phyloP scores from a whole-genome alignment of 1,140 invertebrate species.

The Zaprionus lachaisei region DNA sequence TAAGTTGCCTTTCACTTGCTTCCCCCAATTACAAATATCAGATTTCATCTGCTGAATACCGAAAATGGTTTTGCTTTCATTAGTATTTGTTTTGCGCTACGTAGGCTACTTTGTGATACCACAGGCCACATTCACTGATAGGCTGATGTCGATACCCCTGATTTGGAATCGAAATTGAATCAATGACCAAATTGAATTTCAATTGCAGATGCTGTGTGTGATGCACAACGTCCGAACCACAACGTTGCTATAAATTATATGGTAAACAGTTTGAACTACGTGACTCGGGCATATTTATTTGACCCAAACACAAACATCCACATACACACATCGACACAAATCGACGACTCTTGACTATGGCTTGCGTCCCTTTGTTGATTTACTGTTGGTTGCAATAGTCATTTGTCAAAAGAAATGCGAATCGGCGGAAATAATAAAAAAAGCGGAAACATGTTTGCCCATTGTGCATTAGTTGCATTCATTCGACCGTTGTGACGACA shows the following conservation, averaged over 20 bases:
- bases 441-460: conserved; percentile 43
- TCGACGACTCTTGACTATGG: neutral
- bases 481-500: neutral
- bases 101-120: neutral
- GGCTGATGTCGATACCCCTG: neutral
- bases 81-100: conserved; percentile 1
- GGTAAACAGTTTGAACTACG: conserved; percentile 42
- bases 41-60: neutral
- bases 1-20: too few relatives aligned
- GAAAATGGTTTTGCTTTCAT: neutral
- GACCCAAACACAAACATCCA: conserved; percentile 13
- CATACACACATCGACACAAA: conserved; percentile 8
- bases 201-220: conserved; percentile 7
- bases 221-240: neutral
- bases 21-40: neutral
- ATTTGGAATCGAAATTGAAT: conserved; percentile 11
- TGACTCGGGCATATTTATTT: conserved; percentile 35
- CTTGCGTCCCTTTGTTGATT: conserved; percentile 37
- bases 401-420: conserved; percentile 48
- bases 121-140: neutral
- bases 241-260: conserved; percentile 50
- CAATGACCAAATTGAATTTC: neutral
- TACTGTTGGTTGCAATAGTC: conserved; percentile 48
- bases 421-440: neutral
- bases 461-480: conserved; percentile 25